Percentiles rank a stretch among this genome's conserved stretches.
Conservation (phyloP, 1,140 invertebrate species). For the Glomeris maerens region DNA sequence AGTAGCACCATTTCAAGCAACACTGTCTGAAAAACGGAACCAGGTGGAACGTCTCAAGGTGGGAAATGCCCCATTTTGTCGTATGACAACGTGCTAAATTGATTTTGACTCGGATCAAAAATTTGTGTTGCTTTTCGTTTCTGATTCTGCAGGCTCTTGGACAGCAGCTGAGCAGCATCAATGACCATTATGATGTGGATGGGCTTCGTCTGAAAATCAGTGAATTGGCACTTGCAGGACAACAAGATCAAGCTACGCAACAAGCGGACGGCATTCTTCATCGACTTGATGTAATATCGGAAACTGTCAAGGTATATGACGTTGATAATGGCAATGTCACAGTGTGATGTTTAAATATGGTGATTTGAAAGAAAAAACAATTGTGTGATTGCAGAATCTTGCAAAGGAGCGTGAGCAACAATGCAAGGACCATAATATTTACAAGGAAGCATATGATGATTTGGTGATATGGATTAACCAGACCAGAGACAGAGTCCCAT, state of each 20-base stretch:
- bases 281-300: conserved; percentile 56
- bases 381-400: conserved; percentile 46
- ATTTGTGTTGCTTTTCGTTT: conserved; percentile 4
- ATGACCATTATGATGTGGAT: conserved; percentile 84
- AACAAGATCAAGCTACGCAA: conserved; percentile 62
- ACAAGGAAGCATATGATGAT: conserved; percentile 80
- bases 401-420: conserved; percentile 64
- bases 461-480: conserved; percentile 66
- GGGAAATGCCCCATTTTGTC: conserved; percentile 3
- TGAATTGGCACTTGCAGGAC: conserved; percentile 72
- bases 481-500: conserved; percentile 73
- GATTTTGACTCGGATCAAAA: background rate
- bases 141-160: conserved; percentile 42
- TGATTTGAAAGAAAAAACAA: too few relatives aligned
- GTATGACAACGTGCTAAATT: background rate
- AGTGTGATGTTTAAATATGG: too few relatives aligned
- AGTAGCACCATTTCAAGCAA: conserved; percentile 55
- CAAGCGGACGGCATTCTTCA: conserved; percentile 71
- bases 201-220: conserved; percentile 65
- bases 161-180: conserved; percentile 75
- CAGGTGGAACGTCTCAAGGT: conserved; percentile 71
- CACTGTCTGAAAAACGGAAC: conserved; percentile 65
- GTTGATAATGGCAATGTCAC: too few relatives aligned
- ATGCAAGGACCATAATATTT: conserved; percentile 69
- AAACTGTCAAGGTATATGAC: conserved; percentile 43